Evolutionary conservation across 2,888 invertebrate species (phyloP).

Genomic region (Tinea pellionella): DNA sequence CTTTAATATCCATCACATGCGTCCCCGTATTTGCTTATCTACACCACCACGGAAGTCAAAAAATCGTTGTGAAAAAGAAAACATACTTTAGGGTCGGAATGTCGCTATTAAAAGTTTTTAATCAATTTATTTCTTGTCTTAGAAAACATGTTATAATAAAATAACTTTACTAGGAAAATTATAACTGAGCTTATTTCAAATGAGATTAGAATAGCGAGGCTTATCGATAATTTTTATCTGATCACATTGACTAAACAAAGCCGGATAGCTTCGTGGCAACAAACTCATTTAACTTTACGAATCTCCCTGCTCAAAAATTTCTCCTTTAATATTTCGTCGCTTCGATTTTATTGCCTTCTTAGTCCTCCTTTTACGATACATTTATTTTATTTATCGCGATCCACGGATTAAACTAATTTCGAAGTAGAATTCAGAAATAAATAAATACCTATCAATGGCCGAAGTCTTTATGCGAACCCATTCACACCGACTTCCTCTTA

Average conservation of each 20-base stretch:
- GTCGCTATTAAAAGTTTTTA: conserved; percentile 3
- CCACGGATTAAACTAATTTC: conserved; percentile 34
- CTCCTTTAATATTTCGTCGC: conserved; percentile 47
- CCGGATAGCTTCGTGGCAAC: conserved; percentile 48
- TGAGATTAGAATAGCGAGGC: neutral
- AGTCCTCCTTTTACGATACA: conserved; percentile 50
- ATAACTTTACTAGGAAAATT: neutral
- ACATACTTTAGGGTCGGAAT: neutral
- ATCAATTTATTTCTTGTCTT: neutral
- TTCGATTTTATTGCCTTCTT: conserved; percentile 57
- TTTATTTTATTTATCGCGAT: conserved; percentile 54
- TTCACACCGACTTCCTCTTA: no score
- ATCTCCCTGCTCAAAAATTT: conserved; percentile 50
- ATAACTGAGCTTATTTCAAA: neutral
- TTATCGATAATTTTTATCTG: conserved; percentile 47
- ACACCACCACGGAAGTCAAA: conserved; percentile 67
- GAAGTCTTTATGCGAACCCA: no score
- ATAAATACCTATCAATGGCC: neutral
- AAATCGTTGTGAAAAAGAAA: conserved; percentile 53
- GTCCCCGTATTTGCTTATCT: conserved; percentile 69
- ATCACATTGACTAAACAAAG: conserved; percentile 47
- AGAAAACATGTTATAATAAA: neutral
- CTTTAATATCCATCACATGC: conserved; percentile 69
- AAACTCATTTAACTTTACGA: conserved; percentile 67
- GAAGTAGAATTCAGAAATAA: neutral